Conservation (phyloP, 1,140 invertebrate species). For the Pseudomyrmex gracilis region DNA sequence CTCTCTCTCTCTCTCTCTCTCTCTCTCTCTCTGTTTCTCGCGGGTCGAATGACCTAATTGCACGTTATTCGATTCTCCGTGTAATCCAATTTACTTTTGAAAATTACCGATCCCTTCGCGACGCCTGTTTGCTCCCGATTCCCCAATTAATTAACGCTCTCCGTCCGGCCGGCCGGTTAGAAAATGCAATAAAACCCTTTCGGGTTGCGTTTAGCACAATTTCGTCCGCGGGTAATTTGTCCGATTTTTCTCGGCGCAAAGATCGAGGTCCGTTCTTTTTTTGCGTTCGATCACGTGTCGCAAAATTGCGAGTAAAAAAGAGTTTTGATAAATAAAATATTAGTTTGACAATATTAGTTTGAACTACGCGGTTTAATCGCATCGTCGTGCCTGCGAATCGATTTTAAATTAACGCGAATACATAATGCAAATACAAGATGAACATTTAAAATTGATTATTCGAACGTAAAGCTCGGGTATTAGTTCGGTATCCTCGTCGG, state of each 20-base stretch:
- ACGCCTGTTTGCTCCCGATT: background rate
- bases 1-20: background rate
- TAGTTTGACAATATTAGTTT: background rate
- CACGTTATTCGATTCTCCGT: conserved; percentile 42
- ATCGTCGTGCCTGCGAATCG: background rate
- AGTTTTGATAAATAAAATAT: background rate
- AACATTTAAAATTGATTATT: no score
- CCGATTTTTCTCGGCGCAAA: conserved; percentile 1
- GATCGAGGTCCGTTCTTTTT: no score
- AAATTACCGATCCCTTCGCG: conserved; percentile 16
- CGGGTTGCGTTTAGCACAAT: background rate
- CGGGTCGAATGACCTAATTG: conserved; percentile 44
- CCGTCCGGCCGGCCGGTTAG: background rate
- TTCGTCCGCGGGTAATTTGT: background rate
- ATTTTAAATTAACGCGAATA: no score
- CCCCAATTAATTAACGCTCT: conserved; percentile 38
- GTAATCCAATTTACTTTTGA: conserved; percentile 59
- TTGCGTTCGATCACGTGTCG: background rate
- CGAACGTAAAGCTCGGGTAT: no score
- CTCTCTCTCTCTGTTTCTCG: background rate
- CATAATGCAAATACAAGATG: no score
- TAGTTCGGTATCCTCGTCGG: no score
- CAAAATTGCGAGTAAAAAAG: background rate
- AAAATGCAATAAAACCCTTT: background rate
- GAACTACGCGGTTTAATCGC: background rate